Evolutionary conservation across 2,888 invertebrate genomes (phyloP).

Genomic region (Drosophila atripex): DNA sequence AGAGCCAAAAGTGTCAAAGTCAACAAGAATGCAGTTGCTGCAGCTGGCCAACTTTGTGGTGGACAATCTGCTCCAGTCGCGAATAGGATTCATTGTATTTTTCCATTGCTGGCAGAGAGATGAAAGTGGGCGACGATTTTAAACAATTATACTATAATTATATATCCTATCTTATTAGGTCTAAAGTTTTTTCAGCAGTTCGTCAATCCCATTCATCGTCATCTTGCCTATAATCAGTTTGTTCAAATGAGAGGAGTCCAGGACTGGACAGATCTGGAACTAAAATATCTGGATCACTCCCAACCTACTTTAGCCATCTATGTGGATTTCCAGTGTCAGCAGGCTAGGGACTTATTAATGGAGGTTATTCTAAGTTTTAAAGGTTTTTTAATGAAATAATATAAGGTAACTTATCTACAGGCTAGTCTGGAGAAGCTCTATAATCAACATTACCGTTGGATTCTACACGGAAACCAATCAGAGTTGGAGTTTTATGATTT

Average conservation of each 20-base stretch:
- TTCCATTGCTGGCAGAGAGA: slow-evolving; percentile 72
- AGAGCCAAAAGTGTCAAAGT: slow-evolving; percentile 28
- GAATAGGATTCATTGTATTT: slow-evolving; percentile 56
- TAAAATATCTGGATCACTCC: slow-evolving; percentile 54
- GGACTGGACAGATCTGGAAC: slow-evolving; percentile 48
- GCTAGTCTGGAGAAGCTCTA: slow-evolving; percentile 69
- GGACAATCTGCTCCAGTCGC: slow-evolving; percentile 62
- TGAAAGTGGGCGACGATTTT: slow-evolving; percentile 48
- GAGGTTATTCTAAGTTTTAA: slow-evolving; percentile 34
- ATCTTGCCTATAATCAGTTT: slow-evolving; percentile 61
- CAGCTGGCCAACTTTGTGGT: slow-evolving; percentile 70
- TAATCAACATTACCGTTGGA: slow-evolving; percentile 77
- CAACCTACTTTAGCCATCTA: slow-evolving; percentile 67
- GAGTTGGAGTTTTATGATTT: slow-evolving; percentile 48
- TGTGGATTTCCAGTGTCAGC: slow-evolving; percentile 72
- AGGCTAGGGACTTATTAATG: slow-evolving; percentile 51
- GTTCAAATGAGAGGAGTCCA: slow-evolving; percentile 42
- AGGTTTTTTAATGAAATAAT: no score
- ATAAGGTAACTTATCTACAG: slow-evolving; percentile 46
- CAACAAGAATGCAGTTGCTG: slow-evolving; percentile 49
- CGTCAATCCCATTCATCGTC: slow-evolving; percentile 36
- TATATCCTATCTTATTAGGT: slow-evolving; percentile 19
- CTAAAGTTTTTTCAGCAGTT: slow-evolving; percentile 51
- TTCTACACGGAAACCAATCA: slow-evolving; percentile 65
- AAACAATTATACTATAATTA: background rate